These are phyloP conservation scores for Chamaetylas fuelleborni DNA, from an alignment of 2,113 vertebrate species.

Conservation along the genomic window DNA sequence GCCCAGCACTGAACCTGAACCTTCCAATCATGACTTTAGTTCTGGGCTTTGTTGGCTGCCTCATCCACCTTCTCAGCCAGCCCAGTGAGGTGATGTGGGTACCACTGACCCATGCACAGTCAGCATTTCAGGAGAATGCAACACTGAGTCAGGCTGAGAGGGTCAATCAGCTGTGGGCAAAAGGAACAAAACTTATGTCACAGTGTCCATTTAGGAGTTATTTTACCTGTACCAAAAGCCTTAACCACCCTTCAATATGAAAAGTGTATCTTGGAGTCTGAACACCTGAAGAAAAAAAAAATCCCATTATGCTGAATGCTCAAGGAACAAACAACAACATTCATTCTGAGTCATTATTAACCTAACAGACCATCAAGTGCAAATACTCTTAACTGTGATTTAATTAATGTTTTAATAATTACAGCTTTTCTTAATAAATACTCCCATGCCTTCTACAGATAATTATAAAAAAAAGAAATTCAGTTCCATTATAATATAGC, in stretches of 20 bases:
- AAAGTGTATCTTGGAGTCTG: background rate
- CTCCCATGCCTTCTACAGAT: background rate
- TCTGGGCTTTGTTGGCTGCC: background rate
- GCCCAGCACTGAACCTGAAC: background rate
- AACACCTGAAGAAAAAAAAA: background rate
- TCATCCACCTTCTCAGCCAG: background rate
- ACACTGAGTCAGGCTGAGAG: background rate
- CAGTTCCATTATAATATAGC: background rate
- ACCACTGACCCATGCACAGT: accelerated
- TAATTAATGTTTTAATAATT: constrained; percentile 11
- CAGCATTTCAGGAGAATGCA: background rate
- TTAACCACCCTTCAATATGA: background rate
- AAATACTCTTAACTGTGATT: background rate
- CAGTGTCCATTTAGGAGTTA: background rate
- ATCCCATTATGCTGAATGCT: background rate
- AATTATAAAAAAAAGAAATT: background rate
- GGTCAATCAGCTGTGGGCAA: background rate
- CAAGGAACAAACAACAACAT: background rate
- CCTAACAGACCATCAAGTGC: constrained; percentile 14
- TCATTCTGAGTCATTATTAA: background rate
- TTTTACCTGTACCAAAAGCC: background rate
- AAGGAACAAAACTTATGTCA: background rate
- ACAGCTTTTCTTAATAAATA: background rate
- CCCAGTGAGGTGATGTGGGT: accelerated
- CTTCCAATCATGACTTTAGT: background rate